Conservation (phyloP, 2,113 vertebrate genomes). For the Craseonycteris thonglongyai region DNA sequence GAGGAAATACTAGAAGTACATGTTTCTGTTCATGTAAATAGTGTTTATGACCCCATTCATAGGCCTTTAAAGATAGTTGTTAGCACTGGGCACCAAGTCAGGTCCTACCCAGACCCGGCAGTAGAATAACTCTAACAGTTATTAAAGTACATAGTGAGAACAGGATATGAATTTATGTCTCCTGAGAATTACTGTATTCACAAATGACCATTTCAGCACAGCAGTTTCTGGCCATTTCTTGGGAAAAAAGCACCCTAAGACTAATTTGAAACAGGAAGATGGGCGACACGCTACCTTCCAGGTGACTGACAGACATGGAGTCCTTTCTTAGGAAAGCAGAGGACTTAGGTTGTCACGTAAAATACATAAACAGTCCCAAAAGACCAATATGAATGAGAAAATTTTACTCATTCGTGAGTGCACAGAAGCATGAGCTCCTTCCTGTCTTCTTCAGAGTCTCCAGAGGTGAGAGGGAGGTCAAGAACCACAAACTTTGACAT, state of each 20-base stretch:
- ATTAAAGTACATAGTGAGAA: constrained; percentile 58
- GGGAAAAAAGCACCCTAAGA: not conserved
- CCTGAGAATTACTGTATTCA: constrained; percentile 56
- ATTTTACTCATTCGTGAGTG: not conserved
- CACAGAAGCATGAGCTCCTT: not conserved
- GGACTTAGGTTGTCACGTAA: not conserved
- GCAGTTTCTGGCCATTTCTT: not conserved
- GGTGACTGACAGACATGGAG: not conserved
- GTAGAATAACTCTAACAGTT: constrained; percentile 57
- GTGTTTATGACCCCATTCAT: constrained; percentile 71
- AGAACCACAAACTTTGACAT: not conserved
- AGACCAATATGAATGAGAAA: constrained; percentile 1
- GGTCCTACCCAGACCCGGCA: constrained; percentile 60
- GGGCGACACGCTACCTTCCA: not conserved
- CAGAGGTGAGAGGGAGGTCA: not conserved
- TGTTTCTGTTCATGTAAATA: constrained; percentile 51
- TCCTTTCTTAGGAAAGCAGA: not conserved
- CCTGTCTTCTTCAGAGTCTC: not conserved
- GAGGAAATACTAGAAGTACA: constrained; percentile 16
- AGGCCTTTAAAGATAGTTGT: constrained; percentile 70
- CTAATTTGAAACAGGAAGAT: constrained; percentile 28
- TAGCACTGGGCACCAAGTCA: constrained; percentile 63
- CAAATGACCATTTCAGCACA: constrained; percentile 36
- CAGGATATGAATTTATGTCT: constrained; percentile 63
- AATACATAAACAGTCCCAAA: not conserved